These are phyloP conservation scores for Arctocebus calabarensis DNA, from an alignment of 2,797 vertebrate species.

Conservation along the genomic window DNA sequence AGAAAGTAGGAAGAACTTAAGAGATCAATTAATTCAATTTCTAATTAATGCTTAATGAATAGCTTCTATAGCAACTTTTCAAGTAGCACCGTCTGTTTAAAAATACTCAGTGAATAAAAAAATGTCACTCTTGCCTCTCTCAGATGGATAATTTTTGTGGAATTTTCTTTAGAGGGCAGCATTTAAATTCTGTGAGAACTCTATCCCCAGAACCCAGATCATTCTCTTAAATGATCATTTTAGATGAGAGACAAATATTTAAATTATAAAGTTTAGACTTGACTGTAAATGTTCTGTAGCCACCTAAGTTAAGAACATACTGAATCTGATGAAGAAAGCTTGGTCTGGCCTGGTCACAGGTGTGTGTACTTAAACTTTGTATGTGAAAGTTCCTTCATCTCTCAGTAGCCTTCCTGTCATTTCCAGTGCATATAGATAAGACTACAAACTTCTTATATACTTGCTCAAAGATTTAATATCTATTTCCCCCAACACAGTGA, in stretches of 20 bases:
- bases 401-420: neutral
- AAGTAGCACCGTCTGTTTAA: neutral
- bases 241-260: neutral
- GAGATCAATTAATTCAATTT: slow-evolving; percentile 19
- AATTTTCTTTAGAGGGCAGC: neutral
- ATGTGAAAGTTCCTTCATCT: neutral
- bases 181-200: neutral
- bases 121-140: neutral
- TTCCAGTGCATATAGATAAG: neutral
- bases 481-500: neutral
- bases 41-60: neutral
- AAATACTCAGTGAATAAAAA: slow-evolving; percentile 19
- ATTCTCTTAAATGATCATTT: neutral
- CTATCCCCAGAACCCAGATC: neutral
- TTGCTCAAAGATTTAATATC: neutral
- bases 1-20: neutral
- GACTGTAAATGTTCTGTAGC: neutral
- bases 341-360: neutral
- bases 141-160: neutral
- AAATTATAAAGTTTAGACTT: neutral
- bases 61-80: neutral
- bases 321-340: neutral
- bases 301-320: neutral
- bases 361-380: neutral
- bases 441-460: neutral